A percentile compares a stretch with the other conserved stretches of the same genome.
These are phyloP conservation scores for Cottoperca gobio DNA, from an alignment of 2,797 vertebrate genomes.

Conservation along the genomic window DNA sequence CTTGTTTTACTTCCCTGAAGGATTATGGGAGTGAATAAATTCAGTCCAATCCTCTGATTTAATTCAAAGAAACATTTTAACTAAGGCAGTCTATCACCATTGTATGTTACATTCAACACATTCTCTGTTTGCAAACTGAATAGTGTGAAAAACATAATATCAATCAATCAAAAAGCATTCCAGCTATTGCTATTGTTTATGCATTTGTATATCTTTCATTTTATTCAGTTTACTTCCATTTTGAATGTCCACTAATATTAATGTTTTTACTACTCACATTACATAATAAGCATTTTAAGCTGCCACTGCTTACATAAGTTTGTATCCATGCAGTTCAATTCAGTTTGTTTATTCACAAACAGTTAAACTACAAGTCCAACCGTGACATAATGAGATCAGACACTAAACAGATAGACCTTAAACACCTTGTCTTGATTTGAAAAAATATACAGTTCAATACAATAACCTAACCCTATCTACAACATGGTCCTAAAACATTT, in stretches of 20 bases:
- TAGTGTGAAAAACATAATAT: conserved; percentile 35
- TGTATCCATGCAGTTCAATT: background rate
- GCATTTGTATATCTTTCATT: background rate
- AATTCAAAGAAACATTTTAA: background rate
- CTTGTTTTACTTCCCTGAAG: background rate
- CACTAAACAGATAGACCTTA: no score
- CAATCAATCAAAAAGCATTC: conserved; percentile 50
- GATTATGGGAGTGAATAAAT: background rate
- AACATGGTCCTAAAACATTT: no score
- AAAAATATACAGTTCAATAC: no score
- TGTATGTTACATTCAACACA: conserved; percentile 5
- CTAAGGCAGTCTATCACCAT: background rate
- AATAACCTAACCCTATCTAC: no score
- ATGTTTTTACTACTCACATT: background rate
- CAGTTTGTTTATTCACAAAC: no score
- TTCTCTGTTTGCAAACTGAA: conserved; percentile 37
- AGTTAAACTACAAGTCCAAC: no score
- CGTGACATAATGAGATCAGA: no score
- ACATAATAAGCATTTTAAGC: background rate
- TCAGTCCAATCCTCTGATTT: background rate
- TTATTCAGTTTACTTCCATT: background rate
- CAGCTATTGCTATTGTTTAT: conserved; percentile 17
- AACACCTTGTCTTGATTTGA: no score
- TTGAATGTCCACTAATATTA: conserved; percentile 4
- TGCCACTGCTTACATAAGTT: conserved; percentile 1